phyloP scores from a whole-genome alignment of 2,797 vertebrate genomes.

The Poecilia velifera region DNA sequence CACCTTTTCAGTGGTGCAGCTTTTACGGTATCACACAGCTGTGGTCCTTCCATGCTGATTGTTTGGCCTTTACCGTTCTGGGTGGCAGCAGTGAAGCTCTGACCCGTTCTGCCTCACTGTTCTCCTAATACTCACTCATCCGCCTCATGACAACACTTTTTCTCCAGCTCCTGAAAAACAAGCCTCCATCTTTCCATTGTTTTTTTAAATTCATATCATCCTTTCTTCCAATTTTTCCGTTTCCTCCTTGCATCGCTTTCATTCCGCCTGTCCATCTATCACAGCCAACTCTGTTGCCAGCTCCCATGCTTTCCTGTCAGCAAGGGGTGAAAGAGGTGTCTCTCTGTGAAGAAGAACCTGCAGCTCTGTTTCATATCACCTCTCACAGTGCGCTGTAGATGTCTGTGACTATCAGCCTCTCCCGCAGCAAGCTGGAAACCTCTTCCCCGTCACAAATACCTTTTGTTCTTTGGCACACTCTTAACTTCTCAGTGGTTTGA shows the following conservation, averaged over 20 bases:
- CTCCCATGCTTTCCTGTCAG: conserved; percentile 66
- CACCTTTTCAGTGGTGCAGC: conserved; percentile 33
- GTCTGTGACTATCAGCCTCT: conserved; percentile 64
- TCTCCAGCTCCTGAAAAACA: conserved; percentile 57
- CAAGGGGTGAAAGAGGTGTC: conserved; percentile 70
- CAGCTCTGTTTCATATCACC: conserved; percentile 70
- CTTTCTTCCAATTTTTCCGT: conserved; percentile 46
- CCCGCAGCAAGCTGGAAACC: conserved; percentile 44
- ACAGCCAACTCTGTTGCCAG: conserved; percentile 59
- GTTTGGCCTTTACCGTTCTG: conserved; percentile 75
- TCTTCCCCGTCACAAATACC: conserved; percentile 26
- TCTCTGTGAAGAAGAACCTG: conserved; percentile 57
- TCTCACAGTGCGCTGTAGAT: conserved; percentile 65
- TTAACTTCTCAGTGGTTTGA: conserved; percentile 1
- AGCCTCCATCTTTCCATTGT: conserved; percentile 42
- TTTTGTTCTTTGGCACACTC: not conserved
- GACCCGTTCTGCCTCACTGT: conserved; percentile 61
- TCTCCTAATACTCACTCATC: conserved; percentile 54
- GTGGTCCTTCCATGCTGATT: conserved; percentile 69
- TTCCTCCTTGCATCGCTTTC: conserved; percentile 49
- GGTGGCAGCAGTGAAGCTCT: conserved; percentile 66
- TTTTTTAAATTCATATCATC: conserved; percentile 61
- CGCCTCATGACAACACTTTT: conserved; percentile 61
- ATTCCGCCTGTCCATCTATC: conserved; percentile 72
- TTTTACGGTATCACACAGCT: conserved; percentile 48